These are phyloP conservation scores for Oostethus manadensis DNA, from an alignment of 2,113 vertebrate species.

Conservation along the genomic window DNA sequence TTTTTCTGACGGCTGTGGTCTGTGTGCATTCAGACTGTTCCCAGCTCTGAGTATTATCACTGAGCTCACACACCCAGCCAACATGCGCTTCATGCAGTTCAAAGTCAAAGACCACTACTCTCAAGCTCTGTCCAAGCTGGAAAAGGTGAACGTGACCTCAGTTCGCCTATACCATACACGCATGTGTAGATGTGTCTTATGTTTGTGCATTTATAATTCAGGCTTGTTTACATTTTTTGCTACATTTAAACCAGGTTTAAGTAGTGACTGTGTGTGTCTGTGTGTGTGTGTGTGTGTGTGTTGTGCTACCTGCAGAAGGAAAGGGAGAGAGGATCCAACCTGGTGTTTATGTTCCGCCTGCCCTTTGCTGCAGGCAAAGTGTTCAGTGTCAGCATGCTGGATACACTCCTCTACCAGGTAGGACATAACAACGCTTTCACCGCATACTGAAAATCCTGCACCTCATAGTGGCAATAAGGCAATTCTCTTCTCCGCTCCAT, in stretches of 20 bases:
- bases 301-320: slow-evolving; percentile 70
- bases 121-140: slow-evolving; percentile 77
- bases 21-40: slow-evolving; percentile 68
- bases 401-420: slow-evolving; percentile 82
- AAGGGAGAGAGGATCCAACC: slow-evolving; percentile 78
- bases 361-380: slow-evolving; percentile 81
- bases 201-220: too few species aligned
- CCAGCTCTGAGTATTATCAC: slow-evolving; percentile 81
- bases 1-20: neutral
- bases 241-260: too few species aligned
- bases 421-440: neutral
- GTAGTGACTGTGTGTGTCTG: neutral
- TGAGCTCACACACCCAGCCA: slow-evolving; percentile 80
- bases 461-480: neutral
- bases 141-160: slow-evolving; percentile 69
- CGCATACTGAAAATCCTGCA: slow-evolving; percentile 6
- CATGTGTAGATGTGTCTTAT: too few species aligned
- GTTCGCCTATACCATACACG: too few species aligned
- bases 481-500: slow-evolving; percentile 1
- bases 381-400: slow-evolving; percentile 82
- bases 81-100: slow-evolving; percentile 85
- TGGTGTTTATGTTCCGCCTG: slow-evolving; percentile 81
- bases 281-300: slow-evolving; percentile 6
- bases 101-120: slow-evolving; percentile 81
- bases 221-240: too few species aligned